Conservation (phyloP, 2,888 invertebrate genomes). For the Chloroclystis v-ata region DNA sequence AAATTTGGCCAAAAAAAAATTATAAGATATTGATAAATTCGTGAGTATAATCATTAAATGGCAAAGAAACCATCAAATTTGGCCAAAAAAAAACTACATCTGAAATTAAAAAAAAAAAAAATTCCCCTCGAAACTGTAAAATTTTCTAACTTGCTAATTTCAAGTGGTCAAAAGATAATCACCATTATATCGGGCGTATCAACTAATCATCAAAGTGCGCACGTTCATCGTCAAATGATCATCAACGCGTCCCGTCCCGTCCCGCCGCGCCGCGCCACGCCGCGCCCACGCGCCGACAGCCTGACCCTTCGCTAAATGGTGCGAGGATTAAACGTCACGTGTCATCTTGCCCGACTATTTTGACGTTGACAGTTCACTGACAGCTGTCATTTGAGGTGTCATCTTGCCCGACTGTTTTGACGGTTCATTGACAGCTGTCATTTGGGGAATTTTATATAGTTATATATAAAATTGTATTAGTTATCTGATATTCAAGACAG, state of each 20-base stretch:
- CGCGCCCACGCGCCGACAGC: constrained; percentile 9
- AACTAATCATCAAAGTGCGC: constrained; percentile 18
- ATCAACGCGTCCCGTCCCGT: constrained; percentile 26
- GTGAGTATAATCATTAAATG: too few relatives aligned
- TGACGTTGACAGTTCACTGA: not conserved
- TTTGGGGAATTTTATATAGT: too few relatives aligned
- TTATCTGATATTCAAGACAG: constrained; percentile 9
- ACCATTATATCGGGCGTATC: constrained; percentile 14
- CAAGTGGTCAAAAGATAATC: constrained; percentile 8
- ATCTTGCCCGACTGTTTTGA: constrained; percentile 2
- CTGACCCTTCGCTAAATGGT: constrained; percentile 21
- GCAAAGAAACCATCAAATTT: too few relatives aligned
- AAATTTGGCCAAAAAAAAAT: too few relatives aligned
- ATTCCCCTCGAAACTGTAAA: not conserved
- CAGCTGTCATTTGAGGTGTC: too few relatives aligned
- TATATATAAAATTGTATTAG: too few relatives aligned
- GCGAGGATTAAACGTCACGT: constrained; percentile 24
- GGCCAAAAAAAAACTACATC: too few relatives aligned
- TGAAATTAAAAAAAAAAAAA: not conserved
- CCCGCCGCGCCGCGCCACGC: constrained; percentile 7
- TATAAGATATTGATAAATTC: too few relatives aligned
- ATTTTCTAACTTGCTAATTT: not conserved
- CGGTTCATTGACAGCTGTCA: not conserved
- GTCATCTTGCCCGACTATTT: constrained; percentile 4
- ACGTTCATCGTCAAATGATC: constrained; percentile 45